Percentiles rank a stretch among this genome's conserved stretches.
Conservation (phyloP, 2,113 vertebrate genomes). For the Suncus etruscus region DNA sequence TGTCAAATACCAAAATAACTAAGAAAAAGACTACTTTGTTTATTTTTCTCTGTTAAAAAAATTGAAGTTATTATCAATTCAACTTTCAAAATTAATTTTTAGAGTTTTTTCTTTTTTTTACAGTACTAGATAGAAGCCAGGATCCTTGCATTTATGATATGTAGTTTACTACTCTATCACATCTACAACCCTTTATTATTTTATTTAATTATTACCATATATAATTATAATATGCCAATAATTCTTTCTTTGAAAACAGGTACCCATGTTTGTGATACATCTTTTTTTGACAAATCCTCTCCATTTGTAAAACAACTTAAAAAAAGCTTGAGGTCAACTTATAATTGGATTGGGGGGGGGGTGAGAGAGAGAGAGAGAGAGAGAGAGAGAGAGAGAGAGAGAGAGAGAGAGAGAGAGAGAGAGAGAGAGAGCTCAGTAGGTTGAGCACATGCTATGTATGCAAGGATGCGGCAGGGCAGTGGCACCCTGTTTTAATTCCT, state of each 20-base stretch:
- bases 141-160: no score
- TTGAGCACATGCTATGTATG: no score
- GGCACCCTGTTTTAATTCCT: no score
- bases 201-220: background rate
- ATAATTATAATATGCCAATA: conserved; percentile 8
- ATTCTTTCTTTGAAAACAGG: conserved; percentile 58
- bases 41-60: background rate
- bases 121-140: no score
- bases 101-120: no score
- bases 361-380: no score
- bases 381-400: no score
- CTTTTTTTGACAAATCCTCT: conserved; percentile 2
- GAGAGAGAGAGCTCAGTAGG: no score
- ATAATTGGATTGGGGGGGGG: background rate
- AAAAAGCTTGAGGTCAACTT: conserved; percentile 20
- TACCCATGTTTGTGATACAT: background rate
- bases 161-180: no score
- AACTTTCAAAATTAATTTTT: conserved; percentile 27
- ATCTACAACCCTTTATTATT: background rate
- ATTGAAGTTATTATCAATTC: conserved; percentile 33
- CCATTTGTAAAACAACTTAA: conserved; percentile 26
- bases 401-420: no score
- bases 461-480: no score
- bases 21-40: background rate
- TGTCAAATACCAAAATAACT: background rate